A percentile compares a stretch with the other conserved stretches of the same genome.
phyloP scores from a whole-genome alignment of 2,113 vertebrate species.

The Spermophilus dauricus region DNA sequence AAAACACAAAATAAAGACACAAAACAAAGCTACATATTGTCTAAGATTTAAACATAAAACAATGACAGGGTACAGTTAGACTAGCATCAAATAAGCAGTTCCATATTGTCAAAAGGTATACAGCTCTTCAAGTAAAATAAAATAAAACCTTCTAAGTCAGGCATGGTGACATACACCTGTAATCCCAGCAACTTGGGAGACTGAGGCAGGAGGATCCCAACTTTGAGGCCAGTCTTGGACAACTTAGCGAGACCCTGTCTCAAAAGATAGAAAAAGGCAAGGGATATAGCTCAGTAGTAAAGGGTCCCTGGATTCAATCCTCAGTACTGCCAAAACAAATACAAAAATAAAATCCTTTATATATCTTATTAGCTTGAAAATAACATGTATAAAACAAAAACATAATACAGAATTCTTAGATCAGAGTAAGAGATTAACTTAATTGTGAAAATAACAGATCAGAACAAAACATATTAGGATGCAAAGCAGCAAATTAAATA shows the following conservation, averaged over 20 bases:
- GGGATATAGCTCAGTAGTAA: background rate
- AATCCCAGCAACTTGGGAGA: too few relatives aligned
- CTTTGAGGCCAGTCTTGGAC: background rate
- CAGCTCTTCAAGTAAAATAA: constrained; percentile 3
- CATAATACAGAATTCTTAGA: background rate
- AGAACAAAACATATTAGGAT: background rate
- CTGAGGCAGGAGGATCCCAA: background rate
- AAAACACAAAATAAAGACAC: background rate
- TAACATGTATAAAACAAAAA: background rate
- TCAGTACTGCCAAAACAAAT: background rate
- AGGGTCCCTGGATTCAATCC: background rate
- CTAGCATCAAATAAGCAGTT: background rate
- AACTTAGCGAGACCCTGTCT: background rate
- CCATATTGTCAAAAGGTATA: background rate
- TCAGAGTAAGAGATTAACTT: background rate
- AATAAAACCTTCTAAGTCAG: background rate
- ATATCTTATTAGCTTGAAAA: background rate
- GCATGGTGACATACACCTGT: background rate
- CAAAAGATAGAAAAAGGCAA: background rate
- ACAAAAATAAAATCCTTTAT: background rate
- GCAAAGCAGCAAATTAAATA: background rate
- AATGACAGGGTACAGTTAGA: background rate
- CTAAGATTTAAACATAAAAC: too few relatives aligned
- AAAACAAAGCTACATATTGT: background rate
- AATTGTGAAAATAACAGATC: background rate